These are phyloP conservation scores for Melieria omissa DNA, from an alignment of 2,888 invertebrate genomes.

Conservation along the genomic window DNA sequence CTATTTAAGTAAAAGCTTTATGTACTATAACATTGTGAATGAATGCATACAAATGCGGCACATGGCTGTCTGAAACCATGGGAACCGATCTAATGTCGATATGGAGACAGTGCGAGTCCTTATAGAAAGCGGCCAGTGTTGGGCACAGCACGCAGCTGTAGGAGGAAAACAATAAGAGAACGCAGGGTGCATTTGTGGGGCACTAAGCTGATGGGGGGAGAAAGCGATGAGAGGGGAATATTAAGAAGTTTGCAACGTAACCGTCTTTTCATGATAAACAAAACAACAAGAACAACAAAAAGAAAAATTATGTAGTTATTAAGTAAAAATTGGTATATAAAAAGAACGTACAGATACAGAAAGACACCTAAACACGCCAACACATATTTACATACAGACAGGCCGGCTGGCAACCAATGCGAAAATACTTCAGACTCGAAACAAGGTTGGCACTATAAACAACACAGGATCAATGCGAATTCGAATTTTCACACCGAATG, in stretches of 20 bases:
- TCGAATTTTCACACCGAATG: too few species aligned
- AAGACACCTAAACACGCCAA: background rate
- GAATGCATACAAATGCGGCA: background rate
- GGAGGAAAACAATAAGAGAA: background rate
- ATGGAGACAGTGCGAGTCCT: too few species aligned
- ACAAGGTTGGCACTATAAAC: background rate
- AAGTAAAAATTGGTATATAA: background rate
- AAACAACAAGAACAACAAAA: conserved; percentile 15
- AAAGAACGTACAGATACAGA: conserved; percentile 25
- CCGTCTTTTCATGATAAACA: conserved; percentile 45
- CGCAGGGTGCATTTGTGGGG: background rate
- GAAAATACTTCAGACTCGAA: background rate
- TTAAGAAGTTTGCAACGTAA: conserved; percentile 44
- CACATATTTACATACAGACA: background rate
- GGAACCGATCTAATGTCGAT: background rate
- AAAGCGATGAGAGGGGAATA: background rate
- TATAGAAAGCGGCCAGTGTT: background rate
- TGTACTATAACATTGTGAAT: conserved; percentile 6
- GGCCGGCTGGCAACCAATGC: background rate
- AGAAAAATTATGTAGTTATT: conserved; percentile 16
- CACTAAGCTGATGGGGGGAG: background rate
- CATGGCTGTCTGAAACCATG: background rate
- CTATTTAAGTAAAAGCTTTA: conserved; percentile 19
- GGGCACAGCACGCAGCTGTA: background rate
- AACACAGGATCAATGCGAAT: too few species aligned